These are phyloP conservation scores for Conopomorpha cramerella DNA, from an alignment of 1,140 invertebrate genomes.

Conservation along the genomic window DNA sequence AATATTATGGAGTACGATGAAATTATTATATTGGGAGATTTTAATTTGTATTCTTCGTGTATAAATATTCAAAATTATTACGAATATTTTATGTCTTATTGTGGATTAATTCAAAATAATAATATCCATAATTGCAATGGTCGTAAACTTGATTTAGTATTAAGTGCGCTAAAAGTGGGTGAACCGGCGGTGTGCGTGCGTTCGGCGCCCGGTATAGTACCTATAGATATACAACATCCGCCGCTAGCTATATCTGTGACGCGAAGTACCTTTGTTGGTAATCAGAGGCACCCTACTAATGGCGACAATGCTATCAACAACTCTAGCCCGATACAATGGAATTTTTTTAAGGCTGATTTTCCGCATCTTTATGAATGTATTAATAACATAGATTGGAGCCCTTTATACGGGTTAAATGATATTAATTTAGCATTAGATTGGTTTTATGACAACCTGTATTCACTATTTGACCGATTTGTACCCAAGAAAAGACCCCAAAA, in stretches of 20 bases:
- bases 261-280: background rate
- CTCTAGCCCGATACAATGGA: background rate
- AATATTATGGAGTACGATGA: no score
- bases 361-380: background rate
- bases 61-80: background rate
- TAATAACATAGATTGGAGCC: background rate
- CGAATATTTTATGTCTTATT: background rate
- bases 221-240: background rate
- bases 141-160: background rate
- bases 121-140: background rate
- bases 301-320: background rate
- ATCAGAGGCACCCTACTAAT: background rate
- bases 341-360: background rate
- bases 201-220: background rate
- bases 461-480: background rate
- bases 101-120: background rate
- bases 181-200: background rate
- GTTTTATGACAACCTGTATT: background rate
- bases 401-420: background rate
- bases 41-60: background rate
- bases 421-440: background rate
- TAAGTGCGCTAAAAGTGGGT: background rate
- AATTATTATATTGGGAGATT: background rate
- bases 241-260: background rate
- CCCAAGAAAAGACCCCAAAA: background rate